Evolutionary conservation across 2,888 invertebrate genomes (phyloP), one percentile per base, ranked within the genome.

Genomic region (Drosophila conformis): DNA sequence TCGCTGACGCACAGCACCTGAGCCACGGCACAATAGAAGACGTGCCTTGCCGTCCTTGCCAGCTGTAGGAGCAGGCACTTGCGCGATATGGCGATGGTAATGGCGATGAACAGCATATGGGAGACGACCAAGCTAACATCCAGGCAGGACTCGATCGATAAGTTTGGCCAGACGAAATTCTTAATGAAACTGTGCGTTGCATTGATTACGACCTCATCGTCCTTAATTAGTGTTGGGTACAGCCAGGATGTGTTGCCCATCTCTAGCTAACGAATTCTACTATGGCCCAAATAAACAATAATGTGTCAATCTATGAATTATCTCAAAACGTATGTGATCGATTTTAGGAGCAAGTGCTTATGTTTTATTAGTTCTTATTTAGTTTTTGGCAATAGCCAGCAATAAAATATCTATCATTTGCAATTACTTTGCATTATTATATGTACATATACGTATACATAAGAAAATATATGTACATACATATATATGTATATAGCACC

Each of bases 1-100:
- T 73, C 71, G 27, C 61, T 53, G 27, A 60, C 10, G 25, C 69
- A 66, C 7, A 76, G 42, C 18, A 80, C 61, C 8, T 71, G 46
- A 0, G 59, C 76, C 38, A 76, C 0, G 2, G 64, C 40, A 51
- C 64, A 67, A 49, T 61, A 73, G 36, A 69, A 67, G 7, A 71
- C 71, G 15, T 83, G 83, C 25, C 52, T 31, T 2, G 78, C 59
- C 0, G 57, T 80, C 2, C 64, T 18, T 0, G 2, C 6, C 46
- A 78, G 31, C 6, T 35, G 29, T n/a, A 76, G 33, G 0, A 6
- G 11, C 15, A 66, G 2, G 36, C 78, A 78, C n/a, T 54, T 62
- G 2, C 8, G 31, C 2, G 13, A 51, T 21, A 83, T 53, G n/a
- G 42, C n/a, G 21, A 46, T 8, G 0, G 61, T 49, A 7, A 80